Percentiles rank a stretch among this genome's conserved stretches.
Conservation (phyloP, 2,888 invertebrate genomes). For the Lasioglossum oenotherae region DNA sequence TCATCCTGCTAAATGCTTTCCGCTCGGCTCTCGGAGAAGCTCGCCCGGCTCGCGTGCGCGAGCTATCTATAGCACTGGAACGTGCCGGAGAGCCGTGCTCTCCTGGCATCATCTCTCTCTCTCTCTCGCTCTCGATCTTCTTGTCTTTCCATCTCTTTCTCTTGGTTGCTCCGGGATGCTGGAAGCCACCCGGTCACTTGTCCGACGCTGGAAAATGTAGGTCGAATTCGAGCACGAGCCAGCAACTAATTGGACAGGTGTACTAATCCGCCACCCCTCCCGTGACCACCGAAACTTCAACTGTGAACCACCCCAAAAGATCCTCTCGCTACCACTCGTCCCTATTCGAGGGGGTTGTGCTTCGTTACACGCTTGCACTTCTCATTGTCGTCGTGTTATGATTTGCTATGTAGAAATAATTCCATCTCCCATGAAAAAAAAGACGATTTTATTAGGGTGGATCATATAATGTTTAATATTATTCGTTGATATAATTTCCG, state of each 20-base stretch:
- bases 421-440: too few relatives aligned
- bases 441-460: too few relatives aligned
- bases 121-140: background rate
- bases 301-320: background rate
- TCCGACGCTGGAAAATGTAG: slow-evolving; percentile 70
- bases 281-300: background rate
- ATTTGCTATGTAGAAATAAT: too few relatives aligned
- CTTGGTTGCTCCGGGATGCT: slow-evolving; percentile 48
- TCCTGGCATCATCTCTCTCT: slow-evolving; percentile 35
- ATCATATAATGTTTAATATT: too few relatives aligned
- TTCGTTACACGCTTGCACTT: too few relatives aligned
- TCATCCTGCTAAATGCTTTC: slow-evolving; percentile 82
- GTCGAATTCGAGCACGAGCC: slow-evolving; percentile 70
- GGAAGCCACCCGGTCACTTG: slow-evolving; percentile 72
- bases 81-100: slow-evolving; percentile 64
- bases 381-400: background rate
- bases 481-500: too few relatives aligned
- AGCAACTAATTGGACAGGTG: slow-evolving; percentile 71
- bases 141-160: slow-evolving; percentile 30
- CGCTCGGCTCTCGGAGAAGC: slow-evolving; percentile 62
- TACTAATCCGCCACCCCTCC: slow-evolving; percentile 24
- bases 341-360: background rate
- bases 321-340: background rate
- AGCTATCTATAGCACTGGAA: slow-evolving; percentile 71
- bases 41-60: slow-evolving; percentile 61